phyloP scores from a whole-genome alignment of 2,113 vertebrate species.

The Camelus dromedarius region DNA sequence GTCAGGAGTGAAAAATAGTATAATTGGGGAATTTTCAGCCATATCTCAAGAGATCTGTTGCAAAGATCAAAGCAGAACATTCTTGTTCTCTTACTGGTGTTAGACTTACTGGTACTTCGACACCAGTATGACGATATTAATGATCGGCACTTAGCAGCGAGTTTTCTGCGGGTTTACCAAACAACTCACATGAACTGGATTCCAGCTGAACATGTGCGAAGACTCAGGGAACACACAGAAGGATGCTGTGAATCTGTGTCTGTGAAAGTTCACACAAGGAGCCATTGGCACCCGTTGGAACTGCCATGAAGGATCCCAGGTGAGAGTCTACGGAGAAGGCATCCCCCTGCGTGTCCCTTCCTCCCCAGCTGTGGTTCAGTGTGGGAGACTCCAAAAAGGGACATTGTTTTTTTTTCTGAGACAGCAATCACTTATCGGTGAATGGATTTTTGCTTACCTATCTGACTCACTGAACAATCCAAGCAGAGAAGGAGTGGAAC shows the following conservation, averaged over 20 bases:
- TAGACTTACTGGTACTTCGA: not conserved
- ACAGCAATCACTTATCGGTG: not conserved
- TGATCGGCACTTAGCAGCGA: not conserved
- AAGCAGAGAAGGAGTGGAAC: not conserved
- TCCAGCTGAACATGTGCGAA: not conserved
- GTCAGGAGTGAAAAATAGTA: not conserved
- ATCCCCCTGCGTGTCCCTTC: fast-evolving
- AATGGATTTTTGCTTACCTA: not conserved
- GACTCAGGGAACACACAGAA: not conserved
- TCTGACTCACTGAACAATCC: not conserved
- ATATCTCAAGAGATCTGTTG: not conserved
- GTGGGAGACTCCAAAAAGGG: not conserved
- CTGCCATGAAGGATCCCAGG: not conserved
- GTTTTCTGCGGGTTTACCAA: constrained; percentile 4
- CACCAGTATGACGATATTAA: not conserved
- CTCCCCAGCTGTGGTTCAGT: not conserved
- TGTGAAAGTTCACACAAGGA: not conserved
- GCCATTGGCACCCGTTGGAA: not conserved
- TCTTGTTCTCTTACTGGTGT: constrained; percentile 20
- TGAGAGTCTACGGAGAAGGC: not conserved
- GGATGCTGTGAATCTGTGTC: not conserved
- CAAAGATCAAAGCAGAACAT: not conserved
- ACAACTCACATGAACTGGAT: constrained; percentile 20
- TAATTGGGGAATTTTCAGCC: not conserved
- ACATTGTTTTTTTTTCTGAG: not conserved